Conservation (phyloP, 2,113 vertebrate genomes). For the Pseudorectes ferrugineus region DNA sequence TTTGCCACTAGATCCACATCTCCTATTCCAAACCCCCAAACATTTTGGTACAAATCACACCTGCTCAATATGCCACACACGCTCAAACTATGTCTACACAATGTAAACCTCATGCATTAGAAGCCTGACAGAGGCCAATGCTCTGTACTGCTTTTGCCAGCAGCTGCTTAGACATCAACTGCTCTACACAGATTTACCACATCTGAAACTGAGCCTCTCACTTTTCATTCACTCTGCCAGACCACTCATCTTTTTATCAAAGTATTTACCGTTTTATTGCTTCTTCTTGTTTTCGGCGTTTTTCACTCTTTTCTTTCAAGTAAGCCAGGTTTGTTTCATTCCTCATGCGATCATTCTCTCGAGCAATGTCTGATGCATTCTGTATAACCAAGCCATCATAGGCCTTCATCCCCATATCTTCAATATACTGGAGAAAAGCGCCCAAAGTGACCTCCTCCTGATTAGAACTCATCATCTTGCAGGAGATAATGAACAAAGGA, state of each 20-base stretch:
- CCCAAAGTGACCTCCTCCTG: constrained; percentile 86
- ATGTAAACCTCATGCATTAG: rapidly evolving
- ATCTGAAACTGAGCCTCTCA: neutral
- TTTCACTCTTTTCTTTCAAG: constrained; percentile 92
- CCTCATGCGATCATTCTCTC: constrained; percentile 93
- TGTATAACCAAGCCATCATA: constrained; percentile 97
- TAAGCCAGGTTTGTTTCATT: constrained; percentile 92
- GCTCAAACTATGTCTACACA: neutral
- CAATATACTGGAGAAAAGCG: constrained; percentile 90
- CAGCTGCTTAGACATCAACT: neutral
- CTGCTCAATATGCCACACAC: neutral
- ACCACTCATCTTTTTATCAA: neutral
- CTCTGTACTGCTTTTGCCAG: neutral
- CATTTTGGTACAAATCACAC: neutral
- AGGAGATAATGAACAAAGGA: constrained; percentile 75
- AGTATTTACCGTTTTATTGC: constrained; percentile 87
- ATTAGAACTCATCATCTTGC: constrained; percentile 93
- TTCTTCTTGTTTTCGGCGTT: constrained; percentile 91
- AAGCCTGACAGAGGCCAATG: neutral
- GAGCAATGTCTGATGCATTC: constrained; percentile 95
- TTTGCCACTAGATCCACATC: neutral
- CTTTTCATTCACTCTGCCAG: neutral
- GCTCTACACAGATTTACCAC: neutral
- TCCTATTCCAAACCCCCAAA: neutral
- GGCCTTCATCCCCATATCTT: constrained; percentile 91